Percentiles rank a stretch among this genome's conserved stretches.
Evolutionary conservation across 1,140 invertebrate genomes (phyloP).

Genomic region (Eupristina koningsbergeri): DNA sequence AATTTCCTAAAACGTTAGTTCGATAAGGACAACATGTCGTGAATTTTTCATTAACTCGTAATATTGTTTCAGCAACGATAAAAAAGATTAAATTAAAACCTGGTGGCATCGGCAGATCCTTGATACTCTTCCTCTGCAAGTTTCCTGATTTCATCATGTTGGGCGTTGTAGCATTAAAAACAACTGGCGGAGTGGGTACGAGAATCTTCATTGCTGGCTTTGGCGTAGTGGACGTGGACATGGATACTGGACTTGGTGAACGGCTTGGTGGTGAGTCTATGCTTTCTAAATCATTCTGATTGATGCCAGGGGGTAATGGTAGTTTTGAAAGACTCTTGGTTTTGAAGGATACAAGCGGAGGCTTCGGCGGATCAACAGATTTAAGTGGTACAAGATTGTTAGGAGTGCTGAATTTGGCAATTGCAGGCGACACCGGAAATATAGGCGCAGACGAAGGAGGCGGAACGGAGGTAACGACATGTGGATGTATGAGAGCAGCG

Average conservation of each 20-base stretch:
- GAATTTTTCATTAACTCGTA: neutral
- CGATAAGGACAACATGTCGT: neutral
- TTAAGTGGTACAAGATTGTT: conserved; percentile 69
- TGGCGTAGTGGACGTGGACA: neutral
- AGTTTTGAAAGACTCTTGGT: conserved; percentile 82
- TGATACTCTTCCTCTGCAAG: conserved; percentile 80
- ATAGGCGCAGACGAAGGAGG: conserved; percentile 61
- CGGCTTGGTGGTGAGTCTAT: conserved; percentile 81
- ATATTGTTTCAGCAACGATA: neutral
- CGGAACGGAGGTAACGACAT: conserved; percentile 55
- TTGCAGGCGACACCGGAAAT: conserved; percentile 63
- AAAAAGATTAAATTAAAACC: conserved; percentile 71
- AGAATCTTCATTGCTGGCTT: conserved; percentile 64
- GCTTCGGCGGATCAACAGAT: conserved; percentile 66
- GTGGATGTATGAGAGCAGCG: neutral
- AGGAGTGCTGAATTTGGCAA: conserved; percentile 68
- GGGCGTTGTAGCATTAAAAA: neutral
- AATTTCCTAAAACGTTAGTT: conserved; percentile 8
- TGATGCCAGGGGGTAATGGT: conserved; percentile 88
- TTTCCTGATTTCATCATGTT: conserved; percentile 56
- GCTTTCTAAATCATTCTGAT: conserved; percentile 83
- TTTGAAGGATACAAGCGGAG: conserved; percentile 70
- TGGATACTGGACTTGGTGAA: conserved; percentile 77
- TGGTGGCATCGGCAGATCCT: conserved; percentile 92
- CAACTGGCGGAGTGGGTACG: conserved; percentile 42